Percentiles rank a stretch among this genome's conserved stretches.
Conservation (phyloP, 1,140 invertebrate genomes). For the Asbolus verrucosus region DNA sequence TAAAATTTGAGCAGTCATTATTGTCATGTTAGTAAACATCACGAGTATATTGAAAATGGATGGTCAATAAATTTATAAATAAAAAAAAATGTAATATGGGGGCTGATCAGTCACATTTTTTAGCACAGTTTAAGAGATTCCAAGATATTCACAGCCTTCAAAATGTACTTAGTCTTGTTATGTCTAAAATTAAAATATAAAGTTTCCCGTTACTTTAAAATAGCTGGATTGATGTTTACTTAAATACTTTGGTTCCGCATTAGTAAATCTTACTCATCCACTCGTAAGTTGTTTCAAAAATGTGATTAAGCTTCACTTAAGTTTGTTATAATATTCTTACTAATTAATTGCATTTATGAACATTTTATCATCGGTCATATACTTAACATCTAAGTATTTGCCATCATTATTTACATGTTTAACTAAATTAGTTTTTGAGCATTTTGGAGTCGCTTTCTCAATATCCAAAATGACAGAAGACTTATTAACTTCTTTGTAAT, state of each 20-base stretch:
- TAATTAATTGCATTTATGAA: conserved; percentile 2
- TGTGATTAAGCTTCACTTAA: not conserved
- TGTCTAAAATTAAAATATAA: too few species aligned
- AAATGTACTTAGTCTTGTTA: conserved; percentile 6
- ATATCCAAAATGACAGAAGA: conserved; percentile 53
- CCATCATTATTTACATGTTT: conserved; percentile 20
- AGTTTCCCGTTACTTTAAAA: not conserved
- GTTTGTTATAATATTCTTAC: not conserved
- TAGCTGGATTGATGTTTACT: not conserved
- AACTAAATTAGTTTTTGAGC: conserved; percentile 41
- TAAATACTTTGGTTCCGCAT: conserved; percentile 28
- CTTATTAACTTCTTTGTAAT: too few species aligned
- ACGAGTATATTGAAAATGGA: not conserved
- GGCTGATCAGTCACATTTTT: conserved; percentile 19
- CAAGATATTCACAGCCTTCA: conserved; percentile 10
- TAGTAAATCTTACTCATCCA: conserved; percentile 9
- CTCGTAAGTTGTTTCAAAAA: not conserved
- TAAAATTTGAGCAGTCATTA: conserved; percentile 43
- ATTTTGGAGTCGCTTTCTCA: conserved; percentile 44
- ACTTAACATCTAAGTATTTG: not conserved
- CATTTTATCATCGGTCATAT: not conserved
- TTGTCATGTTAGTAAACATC: conserved; percentile 30
- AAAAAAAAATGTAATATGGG: not conserved
- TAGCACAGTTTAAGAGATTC: too few species aligned
- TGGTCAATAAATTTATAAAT: not conserved